These are phyloP conservation scores for Anthoptus insignis DNA, from an alignment of 2,888 invertebrate genomes.

Conservation along the genomic window DNA sequence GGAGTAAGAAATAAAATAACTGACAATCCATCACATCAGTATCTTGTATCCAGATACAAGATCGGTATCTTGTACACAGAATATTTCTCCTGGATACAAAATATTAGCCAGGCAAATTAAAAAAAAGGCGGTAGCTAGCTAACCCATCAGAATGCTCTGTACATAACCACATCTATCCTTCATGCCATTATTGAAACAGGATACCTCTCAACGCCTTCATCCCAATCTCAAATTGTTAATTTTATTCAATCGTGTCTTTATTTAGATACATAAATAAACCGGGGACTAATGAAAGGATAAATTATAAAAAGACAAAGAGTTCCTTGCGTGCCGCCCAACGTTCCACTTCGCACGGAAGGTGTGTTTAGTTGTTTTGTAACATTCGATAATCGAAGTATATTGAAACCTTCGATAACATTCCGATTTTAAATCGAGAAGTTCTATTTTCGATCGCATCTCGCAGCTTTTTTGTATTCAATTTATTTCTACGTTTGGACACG, in stretches of 20 bases:
- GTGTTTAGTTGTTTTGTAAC: slow-evolving; percentile 62
- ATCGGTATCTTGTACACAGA: too few relatives aligned
- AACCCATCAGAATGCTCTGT: too few relatives aligned
- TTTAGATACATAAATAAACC: slow-evolving; percentile 46
- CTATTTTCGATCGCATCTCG: slow-evolving; percentile 38
- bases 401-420: slow-evolving; percentile 61
- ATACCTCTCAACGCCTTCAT: slow-evolving; percentile 25
- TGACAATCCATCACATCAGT: too few relatives aligned
- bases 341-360: slow-evolving; percentile 73
- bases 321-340: slow-evolving; percentile 73
- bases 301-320: slow-evolving; percentile 50
- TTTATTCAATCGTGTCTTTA: slow-evolving; percentile 39
- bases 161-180: too few relatives aligned
- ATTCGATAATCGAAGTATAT: slow-evolving; percentile 71
- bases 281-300: slow-evolving; percentile 54
- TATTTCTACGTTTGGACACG: slow-evolving; percentile 24
- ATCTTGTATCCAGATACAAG: too few relatives aligned
- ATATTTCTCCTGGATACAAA: too few relatives aligned
- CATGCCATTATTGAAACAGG: too few relatives aligned
- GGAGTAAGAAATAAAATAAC: too few relatives aligned
- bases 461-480: slow-evolving; percentile 24
- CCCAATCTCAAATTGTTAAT: slow-evolving; percentile 36
- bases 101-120: too few relatives aligned
- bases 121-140: too few relatives aligned
- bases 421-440: slow-evolving; percentile 42